These are phyloP conservation scores for Hemibagrus wyckioides DNA, from an alignment of 2,113 vertebrate genomes.

Conservation along the genomic window DNA sequence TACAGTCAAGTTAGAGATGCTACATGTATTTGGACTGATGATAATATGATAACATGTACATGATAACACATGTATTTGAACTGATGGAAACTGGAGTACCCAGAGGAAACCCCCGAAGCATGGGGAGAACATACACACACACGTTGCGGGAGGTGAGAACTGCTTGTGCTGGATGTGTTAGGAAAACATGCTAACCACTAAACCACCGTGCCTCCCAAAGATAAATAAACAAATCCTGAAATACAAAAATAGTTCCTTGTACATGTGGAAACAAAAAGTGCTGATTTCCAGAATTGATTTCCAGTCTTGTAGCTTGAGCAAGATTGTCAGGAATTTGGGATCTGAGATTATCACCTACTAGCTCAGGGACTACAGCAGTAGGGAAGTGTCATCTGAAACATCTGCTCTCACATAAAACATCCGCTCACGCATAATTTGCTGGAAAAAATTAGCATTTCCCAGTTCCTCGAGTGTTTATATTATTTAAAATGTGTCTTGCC, in stretches of 20 bases:
- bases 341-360: slow-evolving; percentile 17
- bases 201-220: neutral
- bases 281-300: neutral
- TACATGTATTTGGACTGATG: no score
- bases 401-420: neutral
- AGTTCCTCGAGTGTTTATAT: neutral
- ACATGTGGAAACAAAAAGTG: neutral
- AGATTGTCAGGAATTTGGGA: slow-evolving; percentile 15
- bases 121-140: no score
- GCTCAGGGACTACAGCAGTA: neutral
- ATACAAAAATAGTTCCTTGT: neutral
- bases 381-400: neutral
- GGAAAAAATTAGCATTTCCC: neutral
- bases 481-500: neutral
- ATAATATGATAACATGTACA: no score
- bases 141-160: no score
- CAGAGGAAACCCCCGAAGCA: no score
- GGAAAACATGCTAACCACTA: no score
- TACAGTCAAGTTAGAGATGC: no score
- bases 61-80: no score
- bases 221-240: neutral
- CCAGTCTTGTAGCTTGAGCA: neutral
- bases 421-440: neutral
- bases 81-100: no score
- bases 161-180: no score